Evolutionary conservation across 2,888 invertebrate genomes (phyloP), one percentile per base, ranked within the genome.

Genomic region (Coelogynopora nodosa): DNA sequence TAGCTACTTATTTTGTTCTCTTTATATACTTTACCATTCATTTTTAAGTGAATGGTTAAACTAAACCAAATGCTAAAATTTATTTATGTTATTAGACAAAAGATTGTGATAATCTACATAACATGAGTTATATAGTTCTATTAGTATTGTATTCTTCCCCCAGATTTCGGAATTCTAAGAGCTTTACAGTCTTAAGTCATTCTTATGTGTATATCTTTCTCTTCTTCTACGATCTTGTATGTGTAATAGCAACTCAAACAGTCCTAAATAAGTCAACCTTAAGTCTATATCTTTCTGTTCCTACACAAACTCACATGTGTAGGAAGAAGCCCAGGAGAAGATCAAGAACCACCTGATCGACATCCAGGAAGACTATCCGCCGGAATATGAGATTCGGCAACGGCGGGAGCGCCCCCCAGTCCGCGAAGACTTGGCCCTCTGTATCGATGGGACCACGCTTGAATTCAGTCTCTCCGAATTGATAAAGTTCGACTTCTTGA

Each of bases 391-490:
- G 29, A 31, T 86, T 30, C 28, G 86, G 5, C 86, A 86, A 30
- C 86, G 86, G 1, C 28, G 85, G 28, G 31, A 86, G 31, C 2
- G 86, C 13, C 86, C 86, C 0, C 86, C 27, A 1, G 23, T 28
- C 18, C n/a, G 87, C 0, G 27, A 86, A 26, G 89, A 89, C 67
- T 88, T 91, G 86, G 96, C 96, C 23, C 93, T 98, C 83, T 96
- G 98, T 23, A 95, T 98, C 83, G 97, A 98, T 93, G 97, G 97
- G 0, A 95, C 96, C 90, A 97, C 97, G 27, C 93, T 98, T 87
- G 95, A 96, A 74, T 97, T 95, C 92, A 96, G 97, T n/a, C 30
- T 87, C 18, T 84, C 82, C 2, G 67, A 31, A 10, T 67, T 82
- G 18, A 26, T 49, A 13, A 49, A 84, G 18, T 29, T n/a, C 30